These are phyloP conservation scores for Andrena trimmerana DNA, from an alignment of 2,888 invertebrate species.

Conservation along the genomic window DNA sequence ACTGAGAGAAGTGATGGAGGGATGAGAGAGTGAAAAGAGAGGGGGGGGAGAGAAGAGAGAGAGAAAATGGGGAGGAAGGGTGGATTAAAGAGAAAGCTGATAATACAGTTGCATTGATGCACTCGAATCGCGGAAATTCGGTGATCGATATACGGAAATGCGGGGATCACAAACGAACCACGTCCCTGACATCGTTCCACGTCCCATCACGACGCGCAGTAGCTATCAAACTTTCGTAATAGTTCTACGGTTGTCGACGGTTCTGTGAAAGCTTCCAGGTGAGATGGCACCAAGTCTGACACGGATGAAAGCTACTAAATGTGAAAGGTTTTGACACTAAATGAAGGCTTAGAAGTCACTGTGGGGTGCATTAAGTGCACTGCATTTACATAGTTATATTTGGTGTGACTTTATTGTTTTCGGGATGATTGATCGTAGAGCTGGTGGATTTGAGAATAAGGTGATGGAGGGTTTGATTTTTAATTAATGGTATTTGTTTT, in stretches of 20 bases:
- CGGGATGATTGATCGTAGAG: too few relatives aligned
- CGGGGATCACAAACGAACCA: background rate
- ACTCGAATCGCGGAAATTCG: constrained; percentile 39
- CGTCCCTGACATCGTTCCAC: background rate
- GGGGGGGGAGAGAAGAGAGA: background rate
- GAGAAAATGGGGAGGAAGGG: background rate
- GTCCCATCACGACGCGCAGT: background rate
- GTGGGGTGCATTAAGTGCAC: too few relatives aligned
- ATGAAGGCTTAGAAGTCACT: too few relatives aligned
- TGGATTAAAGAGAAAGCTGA: constrained; percentile 32
- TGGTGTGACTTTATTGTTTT: too few relatives aligned
- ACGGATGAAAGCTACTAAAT: background rate
- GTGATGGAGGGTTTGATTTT: too few relatives aligned
- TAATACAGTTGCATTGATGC: constrained; percentile 45
- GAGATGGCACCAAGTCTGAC: background rate
- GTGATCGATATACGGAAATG: constrained; percentile 18
- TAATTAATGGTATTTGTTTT: too few relatives aligned
- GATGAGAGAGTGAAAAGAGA: background rate
- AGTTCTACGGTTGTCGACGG: background rate
- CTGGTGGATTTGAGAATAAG: too few relatives aligned
- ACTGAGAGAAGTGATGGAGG: background rate
- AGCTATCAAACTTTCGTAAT: constrained; percentile 10
- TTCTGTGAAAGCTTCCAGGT: background rate
- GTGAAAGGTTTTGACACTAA: background rate
- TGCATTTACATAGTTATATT: too few relatives aligned